These are phyloP conservation scores for Condylostylus longicornis DNA, from an alignment of 1,140 invertebrate genomes.

Conservation along the genomic window DNA sequence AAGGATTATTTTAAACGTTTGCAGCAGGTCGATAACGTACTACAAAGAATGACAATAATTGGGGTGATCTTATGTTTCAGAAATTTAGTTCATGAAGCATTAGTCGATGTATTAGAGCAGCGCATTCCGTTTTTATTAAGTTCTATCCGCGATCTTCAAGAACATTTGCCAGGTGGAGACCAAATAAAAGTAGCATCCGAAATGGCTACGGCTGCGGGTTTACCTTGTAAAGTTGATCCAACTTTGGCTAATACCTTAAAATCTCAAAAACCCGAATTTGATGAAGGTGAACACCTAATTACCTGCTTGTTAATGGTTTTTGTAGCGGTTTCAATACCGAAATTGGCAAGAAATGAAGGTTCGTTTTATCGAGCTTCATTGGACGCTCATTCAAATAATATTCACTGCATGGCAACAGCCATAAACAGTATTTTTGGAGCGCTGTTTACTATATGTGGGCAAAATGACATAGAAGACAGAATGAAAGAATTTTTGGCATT, in stretches of 20 bases:
- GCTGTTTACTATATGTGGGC: constrained; percentile 86
- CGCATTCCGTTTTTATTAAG: constrained; percentile 93
- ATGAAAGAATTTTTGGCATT: constrained; percentile 97
- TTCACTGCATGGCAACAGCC: constrained; percentile 90
- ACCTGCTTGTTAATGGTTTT: constrained; percentile 97
- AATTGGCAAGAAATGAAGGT: constrained; percentile 78
- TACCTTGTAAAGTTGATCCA: constrained; percentile 87
- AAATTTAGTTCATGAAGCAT: constrained; percentile 79
- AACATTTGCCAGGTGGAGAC: constrained; percentile 80
- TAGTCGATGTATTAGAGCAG: constrained; percentile 86
- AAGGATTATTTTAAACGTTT: constrained; percentile 88
- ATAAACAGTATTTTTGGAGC: constrained; percentile 96
- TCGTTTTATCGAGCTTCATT: constrained; percentile 82
- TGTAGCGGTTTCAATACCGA: constrained; percentile 93
- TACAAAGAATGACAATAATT: constrained; percentile 94
- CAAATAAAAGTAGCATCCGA: constrained; percentile 86
- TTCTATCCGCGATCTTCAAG: constrained; percentile 87
- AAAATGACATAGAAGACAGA: constrained; percentile 89
- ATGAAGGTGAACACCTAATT: constrained; percentile 80
- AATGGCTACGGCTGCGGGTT: constrained; percentile 90
- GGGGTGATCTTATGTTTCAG: constrained; percentile 94
- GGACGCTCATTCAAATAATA: constrained; percentile 94
- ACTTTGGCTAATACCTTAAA: constrained; percentile 76
- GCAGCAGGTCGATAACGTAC: constrained; percentile 80
- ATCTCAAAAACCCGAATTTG: constrained; percentile 70